phyloP scores from a whole-genome alignment of 2,888 invertebrate genomes.

The Nebria salina region DNA sequence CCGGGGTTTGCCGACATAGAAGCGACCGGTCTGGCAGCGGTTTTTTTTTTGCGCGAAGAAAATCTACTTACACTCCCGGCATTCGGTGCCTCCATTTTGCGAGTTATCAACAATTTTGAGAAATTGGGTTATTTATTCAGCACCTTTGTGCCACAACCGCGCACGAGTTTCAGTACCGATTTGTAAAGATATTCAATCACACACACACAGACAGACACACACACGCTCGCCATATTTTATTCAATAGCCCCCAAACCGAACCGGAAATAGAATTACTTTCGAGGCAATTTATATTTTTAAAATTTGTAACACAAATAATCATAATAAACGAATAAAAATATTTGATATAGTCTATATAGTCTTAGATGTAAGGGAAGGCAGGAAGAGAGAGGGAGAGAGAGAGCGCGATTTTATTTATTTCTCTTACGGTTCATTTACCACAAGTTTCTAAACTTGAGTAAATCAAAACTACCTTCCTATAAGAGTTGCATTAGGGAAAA shows the following conservation, averaged over 20 bases:
- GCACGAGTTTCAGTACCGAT: not conserved
- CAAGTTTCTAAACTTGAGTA: not conserved
- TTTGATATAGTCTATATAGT: no score
- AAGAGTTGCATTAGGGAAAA: not conserved
- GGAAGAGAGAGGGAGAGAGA: no score
- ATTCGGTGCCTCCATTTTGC: constrained; percentile 15
- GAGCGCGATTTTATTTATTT: no score
- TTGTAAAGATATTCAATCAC: not conserved
- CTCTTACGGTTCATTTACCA: not conserved
- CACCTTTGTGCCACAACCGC: not conserved
- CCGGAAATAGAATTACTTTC: no score
- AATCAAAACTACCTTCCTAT: not conserved
- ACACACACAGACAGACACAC: no score
- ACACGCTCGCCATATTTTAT: not conserved
- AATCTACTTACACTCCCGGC: constrained; percentile 2
- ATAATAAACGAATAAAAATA: no score
- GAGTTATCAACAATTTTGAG: constrained; percentile 52
- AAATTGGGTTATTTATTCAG: constrained; percentile 49
- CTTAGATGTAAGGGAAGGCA: no score
- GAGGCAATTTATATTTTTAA: no score
- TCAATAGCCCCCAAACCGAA: no score
- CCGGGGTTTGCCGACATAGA: not conserved
- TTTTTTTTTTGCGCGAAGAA: not conserved
- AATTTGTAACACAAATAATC: no score
- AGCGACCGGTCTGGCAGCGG: not conserved